These are phyloP conservation scores for Euwallacea fornicatus DNA, from an alignment of 1,140 invertebrate genomes.

Conservation along the genomic window DNA sequence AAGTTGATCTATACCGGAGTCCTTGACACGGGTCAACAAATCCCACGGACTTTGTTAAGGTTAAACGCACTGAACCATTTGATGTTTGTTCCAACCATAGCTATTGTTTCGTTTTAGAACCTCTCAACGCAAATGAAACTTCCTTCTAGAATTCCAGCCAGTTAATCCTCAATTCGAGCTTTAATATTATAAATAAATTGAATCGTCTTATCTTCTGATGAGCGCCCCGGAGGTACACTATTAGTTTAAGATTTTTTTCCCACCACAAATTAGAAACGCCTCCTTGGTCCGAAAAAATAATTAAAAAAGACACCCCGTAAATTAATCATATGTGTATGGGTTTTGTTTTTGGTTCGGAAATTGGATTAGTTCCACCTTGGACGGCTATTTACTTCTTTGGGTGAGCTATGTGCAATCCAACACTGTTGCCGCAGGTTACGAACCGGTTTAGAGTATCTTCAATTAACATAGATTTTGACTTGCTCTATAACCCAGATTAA, in stretches of 20 bases:
- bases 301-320: conserved; percentile 31
- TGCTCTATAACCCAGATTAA: no score
- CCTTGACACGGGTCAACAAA: conserved; percentile 22
- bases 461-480: no score
- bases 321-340: conserved; percentile 27
- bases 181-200: conserved; percentile 6
- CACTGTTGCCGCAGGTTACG: not conserved
- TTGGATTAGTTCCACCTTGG: conserved; percentile 27
- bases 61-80: conserved; percentile 17
- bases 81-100: conserved; percentile 12
- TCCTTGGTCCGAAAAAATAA: conserved; percentile 20
- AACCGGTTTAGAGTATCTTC: no score
- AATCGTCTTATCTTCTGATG: conserved; percentile 12
- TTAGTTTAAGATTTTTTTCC: conserved; percentile 25
- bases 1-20: conserved; percentile 12
- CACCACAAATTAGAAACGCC: conserved; percentile 29
- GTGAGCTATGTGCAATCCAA: not conserved
- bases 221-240: conserved; percentile 5
- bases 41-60: conserved; percentile 17
- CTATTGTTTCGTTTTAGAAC: no score
- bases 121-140: no score
- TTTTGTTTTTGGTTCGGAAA: conserved; percentile 20
- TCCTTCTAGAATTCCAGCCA: no score
- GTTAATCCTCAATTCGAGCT: not conserved
- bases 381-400: conserved; percentile 13